Evolutionary conservation across 2,113 vertebrate species (phyloP).

Genomic region (Lycocorax pyrrhopterus): DNA sequence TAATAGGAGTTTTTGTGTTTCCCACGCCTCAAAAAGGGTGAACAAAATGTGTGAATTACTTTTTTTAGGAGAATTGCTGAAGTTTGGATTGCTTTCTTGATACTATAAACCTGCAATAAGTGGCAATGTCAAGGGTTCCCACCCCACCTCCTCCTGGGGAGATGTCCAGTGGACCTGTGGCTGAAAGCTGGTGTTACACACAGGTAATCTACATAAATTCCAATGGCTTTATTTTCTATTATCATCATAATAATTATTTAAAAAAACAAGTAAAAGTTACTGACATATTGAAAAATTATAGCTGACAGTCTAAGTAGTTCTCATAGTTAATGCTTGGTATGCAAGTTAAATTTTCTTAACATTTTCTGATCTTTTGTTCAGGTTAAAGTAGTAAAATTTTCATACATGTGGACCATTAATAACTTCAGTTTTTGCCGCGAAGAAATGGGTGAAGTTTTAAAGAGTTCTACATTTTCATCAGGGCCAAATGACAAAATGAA

Average conservation of each 20-base stretch:
- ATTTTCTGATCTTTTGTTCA: conserved; percentile 65
- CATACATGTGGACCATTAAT: conserved; percentile 89
- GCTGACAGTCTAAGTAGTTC: background rate
- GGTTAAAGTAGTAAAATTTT: conserved; percentile 89
- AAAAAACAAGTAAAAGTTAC: background rate
- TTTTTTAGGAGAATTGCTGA: conserved; percentile 67
- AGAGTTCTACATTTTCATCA: conserved; percentile 86
- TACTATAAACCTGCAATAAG: conserved; percentile 63
- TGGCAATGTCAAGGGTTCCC: conserved; percentile 91
- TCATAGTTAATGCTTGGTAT: background rate
- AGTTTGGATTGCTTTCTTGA: conserved; percentile 56
- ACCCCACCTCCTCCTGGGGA: conserved; percentile 92
- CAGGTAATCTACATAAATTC: conserved; percentile 77
- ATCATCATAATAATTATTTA: background rate
- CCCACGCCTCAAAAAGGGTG: background rate
- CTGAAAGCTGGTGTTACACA: conserved; percentile 99
- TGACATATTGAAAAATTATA: background rate
- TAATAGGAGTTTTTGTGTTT: background rate
- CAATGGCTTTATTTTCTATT: background rate
- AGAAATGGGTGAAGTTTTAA: conserved; percentile 87
- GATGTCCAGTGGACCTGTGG: conserved; percentile 95
- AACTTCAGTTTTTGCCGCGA: conserved; percentile 88
- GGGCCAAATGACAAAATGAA: conserved; percentile 88
- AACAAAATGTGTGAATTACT: background rate
- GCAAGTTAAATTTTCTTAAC: background rate